Conservation (phyloP, 2,113 vertebrate species). For the Aptenodytes forsteri region DNA sequence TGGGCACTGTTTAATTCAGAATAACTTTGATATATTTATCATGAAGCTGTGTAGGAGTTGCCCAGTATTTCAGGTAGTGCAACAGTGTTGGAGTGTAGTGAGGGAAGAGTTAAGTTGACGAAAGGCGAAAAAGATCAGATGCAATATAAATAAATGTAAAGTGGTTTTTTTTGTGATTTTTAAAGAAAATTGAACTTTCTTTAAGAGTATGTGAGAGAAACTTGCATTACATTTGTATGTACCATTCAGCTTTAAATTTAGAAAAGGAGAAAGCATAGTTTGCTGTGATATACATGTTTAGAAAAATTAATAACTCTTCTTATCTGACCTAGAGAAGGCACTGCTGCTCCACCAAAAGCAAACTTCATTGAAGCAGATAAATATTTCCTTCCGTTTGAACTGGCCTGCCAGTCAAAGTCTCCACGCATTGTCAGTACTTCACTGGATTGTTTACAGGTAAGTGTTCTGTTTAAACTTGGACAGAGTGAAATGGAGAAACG, state of each 20-base stretch:
- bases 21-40: neutral
- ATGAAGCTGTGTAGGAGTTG: neutral
- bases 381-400: constrained; percentile 95
- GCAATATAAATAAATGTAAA: neutral
- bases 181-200: neutral
- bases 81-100: neutral
- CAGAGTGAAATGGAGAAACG: neutral
- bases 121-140: neutral
- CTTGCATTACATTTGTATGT: neutral
- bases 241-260: neutral
- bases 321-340: constrained; percentile 80
- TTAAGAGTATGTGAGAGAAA: neutral
- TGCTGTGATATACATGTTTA: neutral
- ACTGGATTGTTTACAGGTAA: constrained; percentile 94
- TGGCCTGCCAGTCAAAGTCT: constrained; percentile 97
- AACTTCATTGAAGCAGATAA: constrained; percentile 98
- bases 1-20: neutral
- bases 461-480: neutral
- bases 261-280: neutral
- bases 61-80: neutral
- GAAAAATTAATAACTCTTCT: neutral
- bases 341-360: constrained; percentile 85
- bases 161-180: neutral
- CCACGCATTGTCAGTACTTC: constrained; percentile 95
- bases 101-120: neutral